Evolutionary conservation across 2,797 vertebrate genomes (phyloP), one percentile per base, ranked within the genome.

Genomic region (Mallotus villosus): DNA sequence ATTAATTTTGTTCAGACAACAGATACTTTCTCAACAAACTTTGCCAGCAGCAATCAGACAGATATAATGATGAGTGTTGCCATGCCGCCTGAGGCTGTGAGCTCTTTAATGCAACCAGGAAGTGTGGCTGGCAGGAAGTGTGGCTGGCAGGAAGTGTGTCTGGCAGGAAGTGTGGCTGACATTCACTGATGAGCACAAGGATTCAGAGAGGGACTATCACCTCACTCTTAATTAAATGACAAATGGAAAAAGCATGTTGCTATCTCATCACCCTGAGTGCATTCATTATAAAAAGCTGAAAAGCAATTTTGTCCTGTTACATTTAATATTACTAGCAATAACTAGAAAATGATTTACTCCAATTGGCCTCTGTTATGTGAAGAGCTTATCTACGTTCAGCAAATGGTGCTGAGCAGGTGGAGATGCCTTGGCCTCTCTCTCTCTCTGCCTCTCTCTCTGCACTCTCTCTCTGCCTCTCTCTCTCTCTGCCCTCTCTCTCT

Each of bases 51-150:
- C 17, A 17, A 67, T 49, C 41, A 49, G 32, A 63, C 64, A 37
- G 64, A 77, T 68, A 72, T 21, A 34, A 74, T 60, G 37, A 67
- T 75, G 46, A 22, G 4, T 4, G 29, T 5, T 17, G 57, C 73
- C 70, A 82, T 71, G 67, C 55, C 53, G 62, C 71, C 70, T 72
- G 61, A n/a, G n/a, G n/a, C n/a, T 46, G 12, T 73, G 21, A 46
- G 12, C 41, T 12, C 41, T 32, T 63, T 21, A 5, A 37, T 22
- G 22, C 41, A 29, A 9, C 22, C 7, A 32, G 62, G 7, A n/a
- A 32, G 29, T 63, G 62, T 63, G n/a, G n/a, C n/a, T n/a, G n/a
- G n/a, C n/a, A n/a, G n/a, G n/a, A n/a, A n/a, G n/a, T n/a, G n/a
- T n/a, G n/a, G n/a, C n/a, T n/a, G n/a, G n/a, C n/a, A n/a, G n/a